phyloP scores from a whole-genome alignment of 2,113 vertebrate genomes.

The Lota lota region DNA sequence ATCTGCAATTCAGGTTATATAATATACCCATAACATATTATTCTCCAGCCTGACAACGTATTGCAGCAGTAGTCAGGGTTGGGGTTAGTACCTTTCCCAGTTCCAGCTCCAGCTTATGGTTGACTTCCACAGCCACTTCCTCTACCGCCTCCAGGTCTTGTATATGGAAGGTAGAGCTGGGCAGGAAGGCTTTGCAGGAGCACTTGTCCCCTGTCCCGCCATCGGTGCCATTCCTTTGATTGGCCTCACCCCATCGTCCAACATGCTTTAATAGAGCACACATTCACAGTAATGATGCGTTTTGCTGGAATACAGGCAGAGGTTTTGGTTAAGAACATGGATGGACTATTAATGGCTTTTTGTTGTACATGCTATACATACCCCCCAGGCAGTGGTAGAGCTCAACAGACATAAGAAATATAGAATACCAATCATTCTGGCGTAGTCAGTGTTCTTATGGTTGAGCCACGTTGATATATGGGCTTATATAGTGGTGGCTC shows the following conservation, averaged over 20 bases:
- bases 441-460: slow-evolving; percentile 25
- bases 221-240: slow-evolving; percentile 41
- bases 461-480: not conserved
- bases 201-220: slow-evolving; percentile 44
- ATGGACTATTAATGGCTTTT: slow-evolving; percentile 1
- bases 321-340: not conserved
- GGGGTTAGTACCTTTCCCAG: slow-evolving; percentile 57
- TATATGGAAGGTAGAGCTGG: slow-evolving; percentile 54
- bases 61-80: not conserved
- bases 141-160: slow-evolving; percentile 52
- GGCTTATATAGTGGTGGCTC: slow-evolving; percentile 46
- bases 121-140: slow-evolving; percentile 44
- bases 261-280: slow-evolving; percentile 22
- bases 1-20: slow-evolving; percentile 63
- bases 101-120: slow-evolving; percentile 55
- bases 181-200: slow-evolving; percentile 63
- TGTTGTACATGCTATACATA: slow-evolving; percentile 27
- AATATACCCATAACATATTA: too few relatives aligned
- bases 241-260: slow-evolving; percentile 20
- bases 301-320: not conserved
- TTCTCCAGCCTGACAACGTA: not conserved
- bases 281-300: not conserved
- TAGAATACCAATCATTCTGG: slow-evolving; percentile 57
- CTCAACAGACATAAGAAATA: slow-evolving; percentile 48
- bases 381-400: slow-evolving; percentile 43